Evolutionary conservation across 2,113 vertebrate genomes (phyloP), one percentile per base, ranked within the genome.

Genomic region (Tychaedon coryphoeus): DNA sequence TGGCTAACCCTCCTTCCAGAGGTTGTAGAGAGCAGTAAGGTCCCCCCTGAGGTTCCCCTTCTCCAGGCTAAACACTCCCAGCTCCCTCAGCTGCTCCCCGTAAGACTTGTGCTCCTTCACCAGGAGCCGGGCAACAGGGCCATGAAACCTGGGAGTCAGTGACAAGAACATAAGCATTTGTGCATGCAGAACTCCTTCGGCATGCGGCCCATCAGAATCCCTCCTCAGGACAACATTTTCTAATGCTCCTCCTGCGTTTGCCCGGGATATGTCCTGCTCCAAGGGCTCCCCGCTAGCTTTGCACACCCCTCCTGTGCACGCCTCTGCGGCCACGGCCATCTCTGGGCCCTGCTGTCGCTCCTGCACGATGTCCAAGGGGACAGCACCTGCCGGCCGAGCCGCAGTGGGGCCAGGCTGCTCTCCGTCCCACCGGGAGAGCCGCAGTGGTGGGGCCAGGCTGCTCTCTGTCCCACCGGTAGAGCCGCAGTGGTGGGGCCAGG

Each of bases 311-410:
- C 25, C 56, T 33, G 47, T 2, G 3, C 65, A 28, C 28, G 18
- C 11, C 33, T 22, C 51, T 2, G 0, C 0, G 1, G 11, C 74
- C n/a, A 7, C 1, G 25, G 42, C 29, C 61, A 56, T 24, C 38
- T 34, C 77, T n/a, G 1, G 2, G 14, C 45, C 4, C 47, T 43
- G 42, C 18, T 40, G 36, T 40, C 19, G 23, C 38, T 75, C 33
- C 28, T 20, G 15, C 8, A 2, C 0, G 20, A 18, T 4, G 10
- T 6, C 36, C 3, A 1, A 0, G 4, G 5, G 24, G 33, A 20
- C 60, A 62, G 0, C 22, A 18, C 33, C 19, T 43, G 26, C n/a
- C 20, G 1, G 0, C 40, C 50, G 6, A 22, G 25, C 62, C 2
- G 1, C 54, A 2, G 14, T 4, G 48, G 2, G 2, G 3, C 47